Conservation (phyloP, 2,888 invertebrate species). For the Apotomis turbidana region DNA sequence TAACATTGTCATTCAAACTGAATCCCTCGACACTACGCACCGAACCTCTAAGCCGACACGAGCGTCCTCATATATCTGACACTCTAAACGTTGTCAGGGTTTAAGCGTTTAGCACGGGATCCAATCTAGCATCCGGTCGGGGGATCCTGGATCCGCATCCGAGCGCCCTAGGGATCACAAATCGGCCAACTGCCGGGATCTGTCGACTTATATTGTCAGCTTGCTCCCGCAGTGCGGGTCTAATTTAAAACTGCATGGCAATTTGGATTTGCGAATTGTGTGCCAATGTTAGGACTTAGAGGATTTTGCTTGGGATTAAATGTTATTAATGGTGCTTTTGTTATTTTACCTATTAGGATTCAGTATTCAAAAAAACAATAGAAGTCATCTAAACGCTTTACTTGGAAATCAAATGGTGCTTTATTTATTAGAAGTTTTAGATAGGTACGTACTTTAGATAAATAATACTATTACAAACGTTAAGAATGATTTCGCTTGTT, state of each 20-base stretch:
- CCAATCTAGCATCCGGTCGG: slow-evolving; percentile 15
- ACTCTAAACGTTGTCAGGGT: slow-evolving; percentile 33
- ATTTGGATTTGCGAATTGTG: slow-evolving; percentile 5
- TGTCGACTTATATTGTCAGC: slow-evolving; percentile 34
- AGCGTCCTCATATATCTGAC: slow-evolving; percentile 30
- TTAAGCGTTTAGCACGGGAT: slow-evolving; percentile 16
- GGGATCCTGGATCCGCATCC: not conserved
- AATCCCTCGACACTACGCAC: not conserved
- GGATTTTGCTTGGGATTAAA: not conserved
- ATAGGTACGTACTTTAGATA: too few species aligned
- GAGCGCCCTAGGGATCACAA: slow-evolving; percentile 28
- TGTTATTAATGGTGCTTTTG: too few species aligned
- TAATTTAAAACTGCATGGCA: slow-evolving; percentile 20
- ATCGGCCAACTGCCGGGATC: slow-evolving; percentile 22
- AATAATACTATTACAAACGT: too few species aligned
- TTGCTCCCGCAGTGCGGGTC: slow-evolving; percentile 13
- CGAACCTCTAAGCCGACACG: slow-evolving; percentile 6
- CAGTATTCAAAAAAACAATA: too few species aligned
- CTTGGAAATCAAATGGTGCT: too few species aligned
- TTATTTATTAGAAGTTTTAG: too few species aligned
- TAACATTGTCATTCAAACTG: slow-evolving; percentile 1
- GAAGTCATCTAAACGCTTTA: too few species aligned
- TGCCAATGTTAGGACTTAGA: not conserved
- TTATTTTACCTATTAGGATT: too few species aligned
- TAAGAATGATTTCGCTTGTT: too few species aligned